A percentile compares a stretch with the other conserved stretches of the same genome.
Conservation (phyloP, 2,888 invertebrate genomes). For the Lasiommata megera region DNA sequence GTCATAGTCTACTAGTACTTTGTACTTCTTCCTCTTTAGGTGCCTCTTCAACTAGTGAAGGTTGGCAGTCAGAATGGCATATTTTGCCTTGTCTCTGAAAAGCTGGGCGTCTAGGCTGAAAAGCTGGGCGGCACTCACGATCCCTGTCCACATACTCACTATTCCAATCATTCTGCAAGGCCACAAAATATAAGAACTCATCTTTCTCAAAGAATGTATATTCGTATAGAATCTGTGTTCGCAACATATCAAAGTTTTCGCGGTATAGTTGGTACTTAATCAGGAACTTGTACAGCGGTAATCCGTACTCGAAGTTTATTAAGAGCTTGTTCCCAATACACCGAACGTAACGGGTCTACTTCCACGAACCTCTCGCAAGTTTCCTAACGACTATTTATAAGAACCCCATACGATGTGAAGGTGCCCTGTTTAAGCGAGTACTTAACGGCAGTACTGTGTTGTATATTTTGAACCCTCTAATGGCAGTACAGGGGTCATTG, state of each 20-base stretch:
- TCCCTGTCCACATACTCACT: no score
- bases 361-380: conserved; percentile 2
- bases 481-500: neutral
- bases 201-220: neutral
- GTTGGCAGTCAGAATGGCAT: no score
- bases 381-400: conserved; percentile 10
- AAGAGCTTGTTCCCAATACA: conserved; percentile 11
- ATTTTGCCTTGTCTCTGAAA: no score
- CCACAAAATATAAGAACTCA: neutral
- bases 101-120: no score
- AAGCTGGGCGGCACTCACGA: no score
- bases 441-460: neutral
- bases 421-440: neutral
- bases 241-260: conserved; percentile 1
- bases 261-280: conserved; percentile 13
- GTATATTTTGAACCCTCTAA: neutral
- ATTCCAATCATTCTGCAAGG: no score
- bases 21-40: no score
- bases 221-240: neutral
- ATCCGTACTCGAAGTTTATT: conserved; percentile 12
- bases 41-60: no score
- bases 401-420: neutral
- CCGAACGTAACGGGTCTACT: neutral
- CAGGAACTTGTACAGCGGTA: conserved; percentile 14
- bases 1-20: no score